These are phyloP conservation scores for Sycophila sp. DNA, from an alignment of 1,140 invertebrate genomes.

Conservation along the genomic window DNA sequence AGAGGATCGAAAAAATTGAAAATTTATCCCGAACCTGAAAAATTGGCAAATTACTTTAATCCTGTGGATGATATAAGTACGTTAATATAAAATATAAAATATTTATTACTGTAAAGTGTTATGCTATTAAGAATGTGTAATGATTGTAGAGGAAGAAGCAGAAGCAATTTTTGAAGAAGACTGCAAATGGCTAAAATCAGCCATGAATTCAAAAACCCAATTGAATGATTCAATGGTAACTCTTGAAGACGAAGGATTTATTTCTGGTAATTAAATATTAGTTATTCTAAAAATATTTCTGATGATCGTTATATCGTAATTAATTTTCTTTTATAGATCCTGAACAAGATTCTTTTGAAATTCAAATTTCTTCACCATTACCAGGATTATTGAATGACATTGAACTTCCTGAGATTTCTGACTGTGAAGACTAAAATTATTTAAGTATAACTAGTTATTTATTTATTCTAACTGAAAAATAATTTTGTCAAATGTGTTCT, in stretches of 20 bases:
- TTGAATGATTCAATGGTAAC: slow-evolving; percentile 4
- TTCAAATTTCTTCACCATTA: neutral
- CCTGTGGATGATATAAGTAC: slow-evolving; percentile 42
- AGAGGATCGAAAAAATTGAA: slow-evolving; percentile 10
- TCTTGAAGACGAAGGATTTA: slow-evolving; percentile 42
- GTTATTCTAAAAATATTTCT: neutral
- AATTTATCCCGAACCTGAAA: slow-evolving; percentile 43
- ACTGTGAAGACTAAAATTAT: slow-evolving; percentile 19
- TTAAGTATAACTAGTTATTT: too few species aligned
- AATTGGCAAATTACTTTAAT: slow-evolving; percentile 39
- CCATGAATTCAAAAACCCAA: too few species aligned
- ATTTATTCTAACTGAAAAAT: too few species aligned
- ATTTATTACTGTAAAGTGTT: slow-evolving; percentile 23
- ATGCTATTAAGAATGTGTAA: slow-evolving; percentile 14
- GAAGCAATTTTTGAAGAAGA: neutral
- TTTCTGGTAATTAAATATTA: slow-evolving; percentile 42
- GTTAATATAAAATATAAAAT: neutral
- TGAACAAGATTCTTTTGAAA: slow-evolving; percentile 8
- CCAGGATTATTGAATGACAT: neutral
- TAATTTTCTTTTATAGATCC: slow-evolving; percentile 2
- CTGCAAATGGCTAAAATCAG: slow-evolving; percentile 28
- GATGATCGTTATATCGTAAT: slow-evolving; percentile 1
- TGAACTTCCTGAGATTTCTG: slow-evolving; percentile 33
- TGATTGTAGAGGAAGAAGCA: slow-evolving; percentile 15
- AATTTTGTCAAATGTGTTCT: too few species aligned